Evolutionary conservation across 2,113 vertebrate species (phyloP), one percentile per base, ranked within the genome.

Genomic region (Athene cunicularia): DNA sequence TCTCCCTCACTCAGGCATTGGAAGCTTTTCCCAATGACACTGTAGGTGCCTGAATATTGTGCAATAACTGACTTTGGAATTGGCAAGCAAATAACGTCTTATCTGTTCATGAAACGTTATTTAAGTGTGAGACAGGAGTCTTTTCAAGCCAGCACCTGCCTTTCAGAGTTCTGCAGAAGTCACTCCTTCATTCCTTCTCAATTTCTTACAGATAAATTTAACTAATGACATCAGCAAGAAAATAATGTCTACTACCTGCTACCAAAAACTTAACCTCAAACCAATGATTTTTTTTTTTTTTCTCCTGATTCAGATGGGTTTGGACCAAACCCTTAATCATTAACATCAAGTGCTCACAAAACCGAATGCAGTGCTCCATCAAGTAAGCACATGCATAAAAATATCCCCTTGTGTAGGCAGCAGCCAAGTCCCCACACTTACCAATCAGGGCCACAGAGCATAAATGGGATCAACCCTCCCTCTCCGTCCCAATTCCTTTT

Each of bases 131-230:
- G 59, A 74, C n/a, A 41, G 26, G 33, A 91, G 56, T 60, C 76
- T 77, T 89, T 89, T 84, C 94, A 95, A 91, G 93, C 32, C 86
- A 82, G 76, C 3, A 14, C 60, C 35, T 90, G 83, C 56, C 77
- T 85, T 66, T 16, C 53, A 84, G 75, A 84, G 83, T 85, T 87
- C 73, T 72, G 58, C 66, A 87, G 56, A 87, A 93, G 73, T 92
- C 73, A 79, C 60, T 81, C 83, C 96, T 86, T 89, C 73, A 68
- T 75, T 95, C 71, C 43, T 80, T 94, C 77, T 87, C 62, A 26
- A 6, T 81, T 90, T 84, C 88, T 86, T 87, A 59, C 64, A 75
- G 43, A 75, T 26, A 91, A 84, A 73, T 74, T 74, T 91, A 94
- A 82, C 58, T 33, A 71, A 68, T 41, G 12, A 74, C 80, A 84